Percentiles rank a stretch among this genome's conserved stretches.
Evolutionary conservation across 2,113 vertebrate species (phyloP).

Genomic region (Jacana jacana): DNA sequence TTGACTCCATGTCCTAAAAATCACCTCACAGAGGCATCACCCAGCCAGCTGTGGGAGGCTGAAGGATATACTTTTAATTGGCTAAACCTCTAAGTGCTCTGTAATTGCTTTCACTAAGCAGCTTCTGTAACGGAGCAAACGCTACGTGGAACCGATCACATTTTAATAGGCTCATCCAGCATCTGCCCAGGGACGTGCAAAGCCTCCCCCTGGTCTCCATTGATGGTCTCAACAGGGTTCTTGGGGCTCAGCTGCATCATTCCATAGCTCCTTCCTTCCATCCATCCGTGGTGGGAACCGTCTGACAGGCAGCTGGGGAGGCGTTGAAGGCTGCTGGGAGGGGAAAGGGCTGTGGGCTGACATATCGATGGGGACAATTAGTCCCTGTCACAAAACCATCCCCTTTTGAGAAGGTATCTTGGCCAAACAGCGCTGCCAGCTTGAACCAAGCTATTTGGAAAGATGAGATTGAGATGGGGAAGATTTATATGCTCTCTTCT

Average conservation of each 20-base stretch:
- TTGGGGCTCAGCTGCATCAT: not conserved
- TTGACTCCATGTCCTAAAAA: not conserved
- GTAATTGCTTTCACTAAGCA: conserved; percentile 30
- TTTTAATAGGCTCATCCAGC: not conserved
- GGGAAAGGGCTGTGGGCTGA: not conserved
- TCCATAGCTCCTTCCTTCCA: not conserved
- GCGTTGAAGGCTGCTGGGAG: not conserved
- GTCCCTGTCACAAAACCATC: not conserved
- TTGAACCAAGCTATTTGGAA: not conserved
- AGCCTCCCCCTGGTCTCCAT: not conserved
- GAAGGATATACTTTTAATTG: conserved; percentile 2
- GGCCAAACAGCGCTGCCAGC: not conserved
- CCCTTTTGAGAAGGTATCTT: not conserved
- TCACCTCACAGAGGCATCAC: not conserved
- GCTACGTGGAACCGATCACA: not conserved
- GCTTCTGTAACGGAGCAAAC: not conserved
- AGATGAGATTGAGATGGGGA: not conserved
- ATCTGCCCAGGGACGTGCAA: not conserved
- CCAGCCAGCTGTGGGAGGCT: not conserved
- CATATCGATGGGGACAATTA: fast-evolving
- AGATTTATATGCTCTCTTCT: not conserved
- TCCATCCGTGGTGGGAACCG: fast-evolving
- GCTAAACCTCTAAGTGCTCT: conserved; percentile 21
- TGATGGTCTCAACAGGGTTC: not conserved
- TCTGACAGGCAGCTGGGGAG: not conserved